These are phyloP conservation scores for Melierax canorus DNA, from an alignment of 2,113 vertebrate genomes.

Conservation along the genomic window DNA sequence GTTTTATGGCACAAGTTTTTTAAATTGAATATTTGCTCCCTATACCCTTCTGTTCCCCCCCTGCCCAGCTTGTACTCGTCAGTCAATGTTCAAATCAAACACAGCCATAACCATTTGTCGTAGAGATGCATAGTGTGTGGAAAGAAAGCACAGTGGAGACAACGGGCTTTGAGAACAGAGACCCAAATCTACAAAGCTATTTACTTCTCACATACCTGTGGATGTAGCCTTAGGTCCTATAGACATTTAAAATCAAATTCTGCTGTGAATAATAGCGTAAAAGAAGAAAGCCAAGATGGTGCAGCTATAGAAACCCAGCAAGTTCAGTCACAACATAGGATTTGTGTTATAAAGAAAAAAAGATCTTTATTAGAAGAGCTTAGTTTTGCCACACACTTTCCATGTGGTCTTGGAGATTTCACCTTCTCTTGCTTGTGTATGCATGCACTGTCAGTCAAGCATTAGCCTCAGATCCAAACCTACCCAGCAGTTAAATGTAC, in stretches of 20 bases:
- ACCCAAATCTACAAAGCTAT: neutral
- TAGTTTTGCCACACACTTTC: neutral
- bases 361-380: neutral
- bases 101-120: neutral
- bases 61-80: neutral
- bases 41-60: neutral
- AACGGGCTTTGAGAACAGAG: neutral
- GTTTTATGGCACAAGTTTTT: constrained; percentile 35
- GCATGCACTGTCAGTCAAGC: neutral
- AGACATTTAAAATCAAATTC: neutral
- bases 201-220: neutral
- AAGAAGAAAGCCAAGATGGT: neutral
- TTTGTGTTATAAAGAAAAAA: neutral
- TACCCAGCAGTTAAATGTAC: neutral
- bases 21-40: constrained; percentile 49
- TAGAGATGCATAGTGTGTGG: neutral
- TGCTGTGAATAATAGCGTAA: neutral
- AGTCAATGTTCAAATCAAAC: constrained; percentile 25
- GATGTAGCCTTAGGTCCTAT: neutral
- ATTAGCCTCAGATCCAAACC: neutral
- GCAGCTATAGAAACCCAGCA: neutral
- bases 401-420: neutral
- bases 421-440: neutral
- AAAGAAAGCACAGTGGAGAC: neutral
- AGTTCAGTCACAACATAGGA: neutral